These are phyloP conservation scores for Rhinopomastus cyanomelas DNA, from an alignment of 2,113 vertebrate species.

Conservation along the genomic window DNA sequence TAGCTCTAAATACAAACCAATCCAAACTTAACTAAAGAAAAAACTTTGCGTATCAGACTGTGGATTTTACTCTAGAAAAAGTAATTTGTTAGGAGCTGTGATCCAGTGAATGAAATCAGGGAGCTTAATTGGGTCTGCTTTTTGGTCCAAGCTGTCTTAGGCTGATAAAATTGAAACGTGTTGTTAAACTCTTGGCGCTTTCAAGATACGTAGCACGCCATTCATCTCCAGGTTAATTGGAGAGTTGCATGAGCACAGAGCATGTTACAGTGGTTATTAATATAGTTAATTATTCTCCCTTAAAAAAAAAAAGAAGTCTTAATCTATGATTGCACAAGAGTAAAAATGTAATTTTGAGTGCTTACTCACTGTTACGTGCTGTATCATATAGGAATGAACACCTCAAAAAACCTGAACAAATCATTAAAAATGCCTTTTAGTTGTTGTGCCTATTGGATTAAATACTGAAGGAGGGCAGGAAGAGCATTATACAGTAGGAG, in stretches of 20 bases:
- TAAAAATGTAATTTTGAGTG: neutral
- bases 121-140: neutral
- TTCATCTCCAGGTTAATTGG: neutral
- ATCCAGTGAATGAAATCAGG: neutral
- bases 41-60: neutral
- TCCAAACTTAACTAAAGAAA: neutral
- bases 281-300: neutral
- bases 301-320: neutral
- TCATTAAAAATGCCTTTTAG: neutral
- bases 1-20: neutral
- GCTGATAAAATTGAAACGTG: neutral
- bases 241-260: neutral
- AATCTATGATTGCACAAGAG: neutral
- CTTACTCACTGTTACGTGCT: neutral
- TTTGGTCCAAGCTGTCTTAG: neutral
- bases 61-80: neutral
- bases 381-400: neutral
- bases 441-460: neutral
- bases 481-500: neutral
- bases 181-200: neutral
- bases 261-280: neutral
- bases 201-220: neutral
- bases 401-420: neutral
- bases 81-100: neutral
- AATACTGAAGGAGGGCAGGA: neutral